Percentiles rank a stretch among this genome's conserved stretches.
phyloP scores from a whole-genome alignment of 2,797 vertebrate genomes.

The Alectoris magna region DNA sequence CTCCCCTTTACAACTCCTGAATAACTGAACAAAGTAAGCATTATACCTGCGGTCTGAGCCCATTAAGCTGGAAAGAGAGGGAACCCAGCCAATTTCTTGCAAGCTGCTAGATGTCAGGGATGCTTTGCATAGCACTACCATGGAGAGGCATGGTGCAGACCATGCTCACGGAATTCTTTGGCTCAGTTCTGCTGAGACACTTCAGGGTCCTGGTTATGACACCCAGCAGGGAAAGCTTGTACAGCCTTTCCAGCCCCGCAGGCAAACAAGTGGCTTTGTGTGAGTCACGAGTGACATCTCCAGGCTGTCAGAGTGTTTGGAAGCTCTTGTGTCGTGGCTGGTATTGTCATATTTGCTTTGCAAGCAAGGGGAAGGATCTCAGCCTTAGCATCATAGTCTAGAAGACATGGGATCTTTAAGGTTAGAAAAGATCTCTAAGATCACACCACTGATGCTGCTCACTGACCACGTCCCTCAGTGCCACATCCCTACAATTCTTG shows the following conservation, averaged over 20 bases:
- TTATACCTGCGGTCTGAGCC: slow-evolving; percentile 2
- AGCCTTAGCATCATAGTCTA: not conserved
- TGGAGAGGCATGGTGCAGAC: rapidly evolving
- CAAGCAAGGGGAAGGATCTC: slow-evolving; percentile 4
- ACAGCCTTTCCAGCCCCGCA: not conserved
- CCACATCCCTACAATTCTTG: too few species aligned
- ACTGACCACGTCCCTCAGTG: too few species aligned
- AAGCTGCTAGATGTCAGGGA: not conserved
- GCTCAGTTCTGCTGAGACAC: not conserved
- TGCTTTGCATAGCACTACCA: rapidly evolving
- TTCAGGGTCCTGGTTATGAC: not conserved
- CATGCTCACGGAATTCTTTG: not conserved
- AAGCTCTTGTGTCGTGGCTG: not conserved
- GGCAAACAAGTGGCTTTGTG: not conserved
- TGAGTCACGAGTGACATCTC: not conserved
- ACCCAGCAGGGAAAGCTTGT: not conserved
- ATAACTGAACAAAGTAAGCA: slow-evolving; percentile 50
- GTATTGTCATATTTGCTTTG: not conserved
- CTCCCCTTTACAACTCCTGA: slow-evolving; percentile 6
- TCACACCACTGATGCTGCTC: too few species aligned
- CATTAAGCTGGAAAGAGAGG: not conserved
- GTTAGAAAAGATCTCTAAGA: too few species aligned
- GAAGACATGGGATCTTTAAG: too few species aligned
- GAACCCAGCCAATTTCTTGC: not conserved
- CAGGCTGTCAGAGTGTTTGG: not conserved